Base-by-base conservation (phyloP, 2,888 invertebrate genomes). In the Oscheius sp. region DNA sequence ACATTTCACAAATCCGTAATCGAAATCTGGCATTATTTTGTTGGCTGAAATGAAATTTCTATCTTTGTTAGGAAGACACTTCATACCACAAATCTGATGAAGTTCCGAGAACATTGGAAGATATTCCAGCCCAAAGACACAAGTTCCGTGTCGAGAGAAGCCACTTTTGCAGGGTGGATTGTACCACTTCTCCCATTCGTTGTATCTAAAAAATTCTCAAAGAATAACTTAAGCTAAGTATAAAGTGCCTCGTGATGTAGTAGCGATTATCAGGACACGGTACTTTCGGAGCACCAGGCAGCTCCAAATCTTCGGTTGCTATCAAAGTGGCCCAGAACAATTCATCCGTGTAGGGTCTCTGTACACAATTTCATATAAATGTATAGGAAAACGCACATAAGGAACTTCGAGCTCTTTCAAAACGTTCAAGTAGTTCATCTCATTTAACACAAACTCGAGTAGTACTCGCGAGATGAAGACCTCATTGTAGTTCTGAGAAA, bases 401-500 rank as follows among this genome's bases (percentile, higher is more conserved):
- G 74, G 68, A 9, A 58, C 48, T 59, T 74, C 74, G 10, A 74
- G 58, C 11, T 66, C 74, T 1, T 68, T 48, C 58, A 74, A 32
- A 9, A 74, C 33, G 48, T 68, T 74, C 68, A 47, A 21, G 51
- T 60, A 66, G 21, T 74, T 74, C 68, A 74, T 74, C 13, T 74
- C 66, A 1, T 33, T 29, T 1, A 58, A 7, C 1, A 74, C 68
- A 57, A 66, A 74, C 21, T 74, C 59, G 1, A 74, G 5, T 48
- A 74, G 32, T 10, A 42, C 21, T 21, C 68, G 35, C 13, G 74
- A 74, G 5, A 74, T 32, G 48, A 74, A 58, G 33, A 74, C 74
- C 32, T 74, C 74, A 42, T 74, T 74, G 68, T 74, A 74, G 21
- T 68, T 74, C 48, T 74, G 74, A 2, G 74, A 74, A 9, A 74